Evolutionary conservation across 2,113 vertebrate genomes (phyloP), one percentile per base, ranked within the genome.

Genomic region (Tupaia tana): DNA sequence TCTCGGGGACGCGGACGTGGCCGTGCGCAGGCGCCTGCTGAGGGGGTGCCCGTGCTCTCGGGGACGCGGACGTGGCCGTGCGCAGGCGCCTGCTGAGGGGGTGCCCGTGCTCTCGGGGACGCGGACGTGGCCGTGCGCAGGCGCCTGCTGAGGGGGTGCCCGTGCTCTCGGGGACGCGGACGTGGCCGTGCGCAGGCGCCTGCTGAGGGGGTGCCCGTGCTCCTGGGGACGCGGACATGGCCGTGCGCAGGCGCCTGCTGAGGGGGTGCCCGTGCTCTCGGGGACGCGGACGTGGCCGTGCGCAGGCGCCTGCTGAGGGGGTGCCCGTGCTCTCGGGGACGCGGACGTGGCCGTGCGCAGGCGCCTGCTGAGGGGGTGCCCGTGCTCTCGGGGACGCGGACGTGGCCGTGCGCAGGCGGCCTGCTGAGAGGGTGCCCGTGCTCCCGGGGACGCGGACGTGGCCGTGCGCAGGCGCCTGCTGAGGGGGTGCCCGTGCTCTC

Each of bases 21-120:
- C 15, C 15, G 15, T 0, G 0, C 27, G 29, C 54, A 64, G 67
- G 25, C 77, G 63, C 19, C 91, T 22, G 24, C n/a, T 20, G 8
- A 20, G 61, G 25, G 1, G 6, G 43, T 43, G 43, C 43, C 43
- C 43, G 4, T 3, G 27, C 5, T 2, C 25, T 61, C 6, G 0
- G 52, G 67, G 58, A 9, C 29, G 18, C 12, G 61, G 29, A 11
- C 1, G 0, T 31, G 59, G 20, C 29, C 22, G 15, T 43, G 43
- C 6, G 43, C 43, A 43, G 43, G 43, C 43, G 6, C 43, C 43
- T 43, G 43, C 43, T 43, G 43, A 43, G 43, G 43, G 43, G 43
- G 43, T 43, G 43, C 43, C 43, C 43, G 3, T 43, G 43, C 43
- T 43, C 43, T 43, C 43, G 43, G 43, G 43, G 43, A 43, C 43